Evolutionary conservation across 2,113 vertebrate genomes (phyloP), one percentile per base, ranked within the genome.

Genomic region (Pycnonotus jocosus): DNA sequence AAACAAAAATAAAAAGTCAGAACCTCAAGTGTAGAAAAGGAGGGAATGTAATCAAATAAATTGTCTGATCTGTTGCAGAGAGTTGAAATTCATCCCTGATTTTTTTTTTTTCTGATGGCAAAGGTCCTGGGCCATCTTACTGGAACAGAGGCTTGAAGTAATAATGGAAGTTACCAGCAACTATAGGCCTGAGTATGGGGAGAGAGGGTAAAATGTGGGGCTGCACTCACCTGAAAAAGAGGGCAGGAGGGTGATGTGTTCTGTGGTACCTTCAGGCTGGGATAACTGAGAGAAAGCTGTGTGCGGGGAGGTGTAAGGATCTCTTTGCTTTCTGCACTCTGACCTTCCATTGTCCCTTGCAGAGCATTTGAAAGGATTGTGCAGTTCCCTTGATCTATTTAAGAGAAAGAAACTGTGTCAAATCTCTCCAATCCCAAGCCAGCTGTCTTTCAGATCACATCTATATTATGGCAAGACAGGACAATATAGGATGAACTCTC

Each of bases 321-420:
- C 60, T 66, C 48, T 70, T 66, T 95, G 58, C 66, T 86, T 87
- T 77, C 78, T 96, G 87, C 94, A 86, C 95, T 93, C 93, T 73
- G 85, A 82, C 94, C 90, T 96, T 94, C 87, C 76, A 58, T 70
- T 96, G 95, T 96, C 87, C 90, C 92, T 95, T n/a, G 79, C 56
- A 66, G 81, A 95, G 92, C 19, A 4, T 95, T 70, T 94, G 81
- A 96, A 96, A 88, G 64, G 78, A 70, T 60, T 66, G 76, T 71
- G 71, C 74, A 15, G 79, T 81, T 95, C 87, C 47, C 93, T 96
- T 96, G 90, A 97, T 96, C 94, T 97, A 95, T 92, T 95, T 97
- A 92, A 85, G 90, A 95, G 84, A 89, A 93, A 65, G 89, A 96
- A 95, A 96, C 79, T 92, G 87, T 97, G 95, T 95, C 96, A 97